Percentiles rank a stretch among this genome's conserved stretches.
Evolutionary conservation across 2,888 invertebrate species (phyloP).

Genomic region (Pasiphila rectangulata): DNA sequence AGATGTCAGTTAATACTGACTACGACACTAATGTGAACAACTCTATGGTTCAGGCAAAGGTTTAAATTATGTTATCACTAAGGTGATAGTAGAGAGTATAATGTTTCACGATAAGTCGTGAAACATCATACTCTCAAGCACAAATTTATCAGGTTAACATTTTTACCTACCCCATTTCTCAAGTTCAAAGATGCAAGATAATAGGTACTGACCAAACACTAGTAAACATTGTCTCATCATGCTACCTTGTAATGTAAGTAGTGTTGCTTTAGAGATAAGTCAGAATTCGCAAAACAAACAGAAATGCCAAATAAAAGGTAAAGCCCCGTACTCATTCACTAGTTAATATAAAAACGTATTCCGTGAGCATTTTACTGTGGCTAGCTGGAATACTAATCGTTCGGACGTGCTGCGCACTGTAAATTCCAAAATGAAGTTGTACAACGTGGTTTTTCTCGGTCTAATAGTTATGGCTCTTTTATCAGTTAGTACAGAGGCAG

Average conservation of each 20-base stretch:
- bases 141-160: too few relatives aligned
- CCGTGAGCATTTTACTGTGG: conserved; percentile 16
- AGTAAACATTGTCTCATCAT: neutral
- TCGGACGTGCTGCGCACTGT: conserved; percentile 1
- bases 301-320: conserved; percentile 13
- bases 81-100: too few relatives aligned
- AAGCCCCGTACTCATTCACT: conserved; percentile 23
- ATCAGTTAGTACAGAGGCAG: conserved; percentile 36
- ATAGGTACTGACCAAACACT: too few relatives aligned
- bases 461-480: conserved; percentile 30
- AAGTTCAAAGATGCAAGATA: too few relatives aligned
- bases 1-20: too few relatives aligned
- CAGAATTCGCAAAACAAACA: conserved; percentile 19
- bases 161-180: too few relatives aligned
- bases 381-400: conserved; percentile 17
- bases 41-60: too few relatives aligned
- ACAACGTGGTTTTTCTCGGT: conserved; percentile 19
- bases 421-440: conserved; percentile 36
- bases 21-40: too few relatives aligned
- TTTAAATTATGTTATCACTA: too few relatives aligned
- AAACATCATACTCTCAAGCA: too few relatives aligned
- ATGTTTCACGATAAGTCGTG: too few relatives aligned
- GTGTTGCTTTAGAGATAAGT: conserved; percentile 18
- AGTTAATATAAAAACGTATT: conserved; percentile 23
- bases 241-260: too few relatives aligned